Percentiles rank a stretch among this genome's conserved stretches.
Conservation (phyloP, 1,140 invertebrate genomes). For the Rhynchophorus ferrugineus region DNA sequence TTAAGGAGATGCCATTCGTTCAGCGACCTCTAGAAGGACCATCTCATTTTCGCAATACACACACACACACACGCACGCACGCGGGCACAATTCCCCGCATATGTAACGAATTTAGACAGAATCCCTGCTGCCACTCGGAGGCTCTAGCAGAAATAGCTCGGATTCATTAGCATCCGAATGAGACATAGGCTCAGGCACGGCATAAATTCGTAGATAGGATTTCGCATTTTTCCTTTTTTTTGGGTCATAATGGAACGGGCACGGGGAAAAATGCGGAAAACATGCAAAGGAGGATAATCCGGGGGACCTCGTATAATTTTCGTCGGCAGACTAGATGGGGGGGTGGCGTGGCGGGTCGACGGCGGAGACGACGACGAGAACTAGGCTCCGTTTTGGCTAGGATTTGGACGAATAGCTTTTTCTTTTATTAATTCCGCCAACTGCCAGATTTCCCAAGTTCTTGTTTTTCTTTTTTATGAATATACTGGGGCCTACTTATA, state of each 20-base stretch:
- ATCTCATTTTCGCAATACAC: constrained; percentile 15
- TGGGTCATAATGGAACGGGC: constrained; percentile 1
- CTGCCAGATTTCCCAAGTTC: no score
- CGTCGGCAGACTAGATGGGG: no score
- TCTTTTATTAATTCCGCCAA: no score
- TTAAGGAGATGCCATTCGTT: no score
- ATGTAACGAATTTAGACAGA: constrained; percentile 15
- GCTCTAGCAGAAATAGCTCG: constrained; percentile 8
- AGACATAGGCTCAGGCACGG: background rate
- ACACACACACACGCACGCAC: no score
- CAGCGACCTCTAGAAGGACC: constrained; percentile 8
- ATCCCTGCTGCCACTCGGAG: background rate
- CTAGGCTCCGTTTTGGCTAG: no score
- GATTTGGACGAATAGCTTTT: no score
- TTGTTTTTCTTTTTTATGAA: no score
- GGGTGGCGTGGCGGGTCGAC: no score
- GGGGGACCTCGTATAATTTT: background rate
- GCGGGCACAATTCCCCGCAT: constrained; percentile 5
- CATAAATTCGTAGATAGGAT: background rate
- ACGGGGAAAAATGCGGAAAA: constrained; percentile 1
- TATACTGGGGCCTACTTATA: no score
- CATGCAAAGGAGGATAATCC: background rate
- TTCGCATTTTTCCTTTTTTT: background rate
- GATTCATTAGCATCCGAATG: constrained; percentile 13
- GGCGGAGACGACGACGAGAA: background rate